Evolutionary conservation across 2,113 vertebrate species (phyloP).

Genomic region (Lagopus muta): DNA sequence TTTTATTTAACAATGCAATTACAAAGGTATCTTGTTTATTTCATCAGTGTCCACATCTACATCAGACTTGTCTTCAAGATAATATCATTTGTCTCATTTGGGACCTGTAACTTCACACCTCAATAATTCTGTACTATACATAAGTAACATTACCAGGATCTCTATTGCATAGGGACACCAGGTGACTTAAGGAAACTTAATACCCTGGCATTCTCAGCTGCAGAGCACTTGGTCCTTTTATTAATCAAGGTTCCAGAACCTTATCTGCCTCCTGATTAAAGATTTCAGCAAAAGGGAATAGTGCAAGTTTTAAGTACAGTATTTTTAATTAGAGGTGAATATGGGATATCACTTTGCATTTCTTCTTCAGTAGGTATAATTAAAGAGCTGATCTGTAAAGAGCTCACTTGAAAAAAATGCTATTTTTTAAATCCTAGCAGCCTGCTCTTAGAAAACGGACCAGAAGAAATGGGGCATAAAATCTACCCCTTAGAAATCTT

Average conservation of each 20-base stretch:
- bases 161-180: constrained; percentile 48
- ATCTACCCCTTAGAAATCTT: background rate
- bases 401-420: constrained; percentile 14
- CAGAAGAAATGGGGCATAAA: background rate
- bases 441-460: background rate
- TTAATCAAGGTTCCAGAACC: constrained; percentile 63
- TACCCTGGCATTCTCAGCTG: constrained; percentile 56
- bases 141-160: constrained; percentile 51
- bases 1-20: constrained; percentile 60
- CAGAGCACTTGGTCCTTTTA: constrained; percentile 47
- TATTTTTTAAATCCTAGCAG: background rate
- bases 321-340: constrained; percentile 61
- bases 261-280: constrained; percentile 60
- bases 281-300: constrained; percentile 54
- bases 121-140: constrained; percentile 35
- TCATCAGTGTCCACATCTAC: constrained; percentile 9
- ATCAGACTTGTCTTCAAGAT: constrained; percentile 1
- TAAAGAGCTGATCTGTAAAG: constrained; percentile 31
- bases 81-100: constrained; percentile 52
- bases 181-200: constrained; percentile 63
- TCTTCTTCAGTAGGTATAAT: constrained; percentile 43
- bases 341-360: constrained; percentile 50
- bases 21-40: constrained; percentile 32
- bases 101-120: constrained; percentile 39
- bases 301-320: constrained; percentile 34